Percentiles rank a stretch among this genome's conserved stretches.
Evolutionary conservation across 2,113 vertebrate genomes (phyloP).

Genomic region (Carassius carassius): DNA sequence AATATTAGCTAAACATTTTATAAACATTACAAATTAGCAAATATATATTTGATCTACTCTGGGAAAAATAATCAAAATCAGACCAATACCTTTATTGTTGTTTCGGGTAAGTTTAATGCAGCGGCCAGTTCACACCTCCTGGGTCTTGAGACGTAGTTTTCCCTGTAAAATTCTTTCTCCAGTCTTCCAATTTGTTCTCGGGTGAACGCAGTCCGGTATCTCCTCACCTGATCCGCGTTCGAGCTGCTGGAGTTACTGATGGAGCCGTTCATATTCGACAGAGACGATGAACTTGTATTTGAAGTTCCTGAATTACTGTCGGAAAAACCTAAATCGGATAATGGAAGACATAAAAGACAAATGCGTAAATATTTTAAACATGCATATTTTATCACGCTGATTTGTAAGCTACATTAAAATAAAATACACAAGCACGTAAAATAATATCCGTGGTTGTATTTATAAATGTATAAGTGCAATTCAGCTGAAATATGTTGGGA

Average conservation of each 20-base stretch:
- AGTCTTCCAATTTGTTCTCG: slow-evolving; percentile 87
- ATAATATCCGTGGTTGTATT: background rate
- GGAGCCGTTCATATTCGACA: slow-evolving; percentile 81
- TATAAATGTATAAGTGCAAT: background rate
- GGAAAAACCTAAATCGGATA: slow-evolving; percentile 77
- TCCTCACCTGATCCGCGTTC: slow-evolving; percentile 85
- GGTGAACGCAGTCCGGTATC: slow-evolving; percentile 90
- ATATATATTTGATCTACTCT: background rate
- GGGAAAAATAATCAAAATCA: background rate
- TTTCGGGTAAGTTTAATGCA: slow-evolving; percentile 94
- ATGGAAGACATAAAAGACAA: background rate
- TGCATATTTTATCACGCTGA: background rate
- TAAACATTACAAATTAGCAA: background rate
- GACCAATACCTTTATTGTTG: slow-evolving; percentile 91
- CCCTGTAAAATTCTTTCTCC: slow-evolving; percentile 92
- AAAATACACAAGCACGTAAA: too few species aligned
- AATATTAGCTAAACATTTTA: background rate
- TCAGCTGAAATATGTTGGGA: background rate
- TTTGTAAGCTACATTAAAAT: background rate
- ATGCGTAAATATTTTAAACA: background rate
- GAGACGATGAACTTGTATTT: slow-evolving; percentile 77
- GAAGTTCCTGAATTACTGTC: slow-evolving; percentile 86
- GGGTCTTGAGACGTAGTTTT: slow-evolving; percentile 93
- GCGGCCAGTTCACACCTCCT: slow-evolving; percentile 95
- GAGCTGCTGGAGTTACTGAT: slow-evolving; percentile 84